A percentile compares a stretch with the other conserved stretches of the same genome.
Conservation (phyloP, 2,888 invertebrate genomes). For the Troilus luridus region DNA sequence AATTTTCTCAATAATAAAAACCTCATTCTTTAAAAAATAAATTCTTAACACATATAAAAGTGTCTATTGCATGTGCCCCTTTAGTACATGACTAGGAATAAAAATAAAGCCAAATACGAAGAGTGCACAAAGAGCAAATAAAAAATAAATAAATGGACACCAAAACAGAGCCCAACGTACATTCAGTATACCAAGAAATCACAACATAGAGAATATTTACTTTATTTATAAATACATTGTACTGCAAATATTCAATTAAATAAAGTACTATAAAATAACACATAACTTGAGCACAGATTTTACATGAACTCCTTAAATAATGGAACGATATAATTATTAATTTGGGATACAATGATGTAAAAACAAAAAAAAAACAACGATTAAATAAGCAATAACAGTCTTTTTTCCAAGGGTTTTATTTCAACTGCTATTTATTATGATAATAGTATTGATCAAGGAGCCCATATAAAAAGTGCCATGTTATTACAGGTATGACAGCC, state of each 20-base stretch:
- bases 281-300: conserved; percentile 52
- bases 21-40: background rate
- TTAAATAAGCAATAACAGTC: background rate
- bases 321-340: background rate
- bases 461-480: conserved; percentile 56
- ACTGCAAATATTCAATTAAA: conserved; percentile 57
- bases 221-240: conserved; percentile 60
- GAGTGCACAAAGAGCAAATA: conserved; percentile 71
- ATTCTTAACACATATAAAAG: background rate
- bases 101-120: conserved; percentile 66
- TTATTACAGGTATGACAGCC: conserved; percentile 50
- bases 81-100: conserved; percentile 52
- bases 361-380: background rate
- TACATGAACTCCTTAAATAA: conserved; percentile 53
- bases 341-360: conserved; percentile 11
- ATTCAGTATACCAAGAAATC: conserved; percentile 62
- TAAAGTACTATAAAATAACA: conserved; percentile 58
- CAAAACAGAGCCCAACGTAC: conserved; percentile 75
- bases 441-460: conserved; percentile 39
- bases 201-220: conserved; percentile 60
- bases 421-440: background rate
- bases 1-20: background rate
- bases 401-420: background rate
- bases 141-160: conserved; percentile 69
- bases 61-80: conserved; percentile 52